Base-by-base conservation (phyloP, 2,113 vertebrate species). In the Ploceus nigricollis region DNA sequence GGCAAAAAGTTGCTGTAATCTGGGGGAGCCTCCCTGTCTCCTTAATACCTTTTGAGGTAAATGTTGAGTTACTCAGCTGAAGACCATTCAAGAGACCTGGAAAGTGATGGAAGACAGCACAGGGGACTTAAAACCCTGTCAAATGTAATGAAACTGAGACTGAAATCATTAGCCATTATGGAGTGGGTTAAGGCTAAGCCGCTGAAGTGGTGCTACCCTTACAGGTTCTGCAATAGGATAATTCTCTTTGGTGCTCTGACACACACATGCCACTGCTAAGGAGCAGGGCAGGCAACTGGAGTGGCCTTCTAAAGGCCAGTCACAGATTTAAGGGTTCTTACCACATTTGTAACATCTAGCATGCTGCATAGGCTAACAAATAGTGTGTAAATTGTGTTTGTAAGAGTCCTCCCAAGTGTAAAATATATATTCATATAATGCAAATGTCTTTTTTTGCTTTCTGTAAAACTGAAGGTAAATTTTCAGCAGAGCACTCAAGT, bases 381-480 rank as follows among this genome's bases (percentile, higher is more conserved):
- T 87, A 51, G 69, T 40, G 71, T 68, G 51, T 89, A 81, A 95
- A 94, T 90, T 78, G 92, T 57, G 53, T 82, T 95, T 89, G 35
- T 50, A 79, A 47, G 76, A 94, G 60, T 51, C 88, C 25, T 45
- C 68, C 14, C 88, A 92, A 81, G 82, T 60, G 64, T 90, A 86
- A 95, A 93, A 96, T 90, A 90, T 40, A 81, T 86, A 94, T 94
- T 94, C 82, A 86, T 44, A 73, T 64, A 77, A 94, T 78, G 82
- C 44, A 96, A 96, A 95, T 96, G 64, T 75, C 64, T 92, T 94
- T 78, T 75, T 90, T 81, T 83, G 81, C 89, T 90, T 89, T 91
- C 75, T 80, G 51, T 90, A 81, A 92, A 96, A 92, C 44, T 45
- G 79, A 95, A 83, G 60, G 56, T 44, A 89, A 54, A 76, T 89